These are phyloP conservation scores for Agapornis canus DNA, from an alignment of 2,797 vertebrate species.

Conservation along the genomic window DNA sequence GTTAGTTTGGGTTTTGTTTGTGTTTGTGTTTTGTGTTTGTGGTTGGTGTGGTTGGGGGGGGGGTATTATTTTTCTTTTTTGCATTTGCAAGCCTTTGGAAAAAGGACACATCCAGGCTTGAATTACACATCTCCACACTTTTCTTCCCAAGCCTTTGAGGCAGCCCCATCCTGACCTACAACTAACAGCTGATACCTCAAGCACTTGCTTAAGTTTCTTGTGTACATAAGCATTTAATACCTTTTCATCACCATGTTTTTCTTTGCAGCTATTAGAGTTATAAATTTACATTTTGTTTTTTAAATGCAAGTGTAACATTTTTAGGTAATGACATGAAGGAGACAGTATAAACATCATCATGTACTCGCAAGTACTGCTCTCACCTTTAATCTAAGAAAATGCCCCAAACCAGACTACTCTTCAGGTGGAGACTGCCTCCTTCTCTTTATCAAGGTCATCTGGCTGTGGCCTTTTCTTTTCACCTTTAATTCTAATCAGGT, in stretches of 20 bases:
- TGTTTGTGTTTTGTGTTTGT: background rate
- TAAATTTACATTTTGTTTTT: background rate
- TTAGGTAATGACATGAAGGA: background rate
- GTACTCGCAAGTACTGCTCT: background rate
- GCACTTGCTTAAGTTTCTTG: background rate
- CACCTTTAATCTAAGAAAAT: background rate
- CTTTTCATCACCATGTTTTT: background rate
- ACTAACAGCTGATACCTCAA: background rate
- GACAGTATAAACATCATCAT: background rate
- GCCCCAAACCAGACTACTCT: background rate
- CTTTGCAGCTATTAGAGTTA: background rate
- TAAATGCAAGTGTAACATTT: background rate
- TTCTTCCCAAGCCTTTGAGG: background rate
- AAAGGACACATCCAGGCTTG: background rate
- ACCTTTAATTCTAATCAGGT: conserved; percentile 5
- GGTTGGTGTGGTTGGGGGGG: too few species aligned
- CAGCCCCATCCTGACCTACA: background rate
- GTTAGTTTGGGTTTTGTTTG: background rate
- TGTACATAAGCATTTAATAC: background rate
- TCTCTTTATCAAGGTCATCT: background rate
- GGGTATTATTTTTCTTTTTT: background rate
- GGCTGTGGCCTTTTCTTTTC: background rate
- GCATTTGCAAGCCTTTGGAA: background rate
- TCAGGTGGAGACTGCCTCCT: background rate
- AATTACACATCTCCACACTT: background rate